These are phyloP conservation scores for Spinibarbus caldwelli DNA, from an alignment of 2,797 vertebrate species.

Conservation along the genomic window DNA sequence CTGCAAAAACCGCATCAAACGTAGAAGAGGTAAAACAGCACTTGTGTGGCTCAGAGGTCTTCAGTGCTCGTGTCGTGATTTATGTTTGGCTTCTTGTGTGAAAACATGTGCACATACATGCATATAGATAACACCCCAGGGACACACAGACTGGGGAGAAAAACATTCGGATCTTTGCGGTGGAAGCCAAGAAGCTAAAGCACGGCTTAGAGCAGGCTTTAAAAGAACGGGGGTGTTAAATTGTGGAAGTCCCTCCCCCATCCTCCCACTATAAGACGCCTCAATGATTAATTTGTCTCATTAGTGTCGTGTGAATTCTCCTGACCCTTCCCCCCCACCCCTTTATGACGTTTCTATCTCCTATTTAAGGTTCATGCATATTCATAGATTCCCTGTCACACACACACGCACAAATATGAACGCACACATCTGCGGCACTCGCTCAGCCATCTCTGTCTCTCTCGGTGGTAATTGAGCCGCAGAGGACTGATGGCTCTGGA, in stretches of 20 bases:
- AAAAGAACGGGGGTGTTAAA: constrained; percentile 53
- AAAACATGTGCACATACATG: constrained; percentile 43
- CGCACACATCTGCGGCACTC: constrained; percentile 17
- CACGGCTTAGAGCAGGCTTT: constrained; percentile 39
- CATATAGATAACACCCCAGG: constrained; percentile 40
- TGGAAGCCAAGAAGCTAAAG: constrained; percentile 44
- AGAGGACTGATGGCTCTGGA: constrained; percentile 85
- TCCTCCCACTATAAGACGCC: constrained; percentile 72
- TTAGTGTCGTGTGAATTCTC: constrained; percentile 97
- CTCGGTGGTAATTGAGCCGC: constrained; percentile 84
- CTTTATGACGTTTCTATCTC: constrained; percentile 90
- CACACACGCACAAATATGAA: constrained; percentile 58
- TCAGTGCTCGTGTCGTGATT: constrained; percentile 41
- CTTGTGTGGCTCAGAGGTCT: constrained; percentile 41
- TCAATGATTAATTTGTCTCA: constrained; percentile 98
- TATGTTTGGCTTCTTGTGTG: constrained; percentile 39
- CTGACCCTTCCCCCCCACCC: constrained; percentile 79
- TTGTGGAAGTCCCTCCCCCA: constrained; percentile 57
- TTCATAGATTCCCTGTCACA: constrained; percentile 85
- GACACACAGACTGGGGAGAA: constrained; percentile 27
- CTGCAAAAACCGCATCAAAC: constrained; percentile 98
- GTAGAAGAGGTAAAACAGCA: constrained; percentile 92
- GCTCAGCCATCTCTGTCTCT: constrained; percentile 12
- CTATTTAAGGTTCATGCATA: constrained; percentile 96
- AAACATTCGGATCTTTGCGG: constrained; percentile 25